Evolutionary conservation across 2,888 invertebrate genomes (phyloP), one percentile per base, ranked within the genome.

Genomic region (Lymantria monacha): DNA sequence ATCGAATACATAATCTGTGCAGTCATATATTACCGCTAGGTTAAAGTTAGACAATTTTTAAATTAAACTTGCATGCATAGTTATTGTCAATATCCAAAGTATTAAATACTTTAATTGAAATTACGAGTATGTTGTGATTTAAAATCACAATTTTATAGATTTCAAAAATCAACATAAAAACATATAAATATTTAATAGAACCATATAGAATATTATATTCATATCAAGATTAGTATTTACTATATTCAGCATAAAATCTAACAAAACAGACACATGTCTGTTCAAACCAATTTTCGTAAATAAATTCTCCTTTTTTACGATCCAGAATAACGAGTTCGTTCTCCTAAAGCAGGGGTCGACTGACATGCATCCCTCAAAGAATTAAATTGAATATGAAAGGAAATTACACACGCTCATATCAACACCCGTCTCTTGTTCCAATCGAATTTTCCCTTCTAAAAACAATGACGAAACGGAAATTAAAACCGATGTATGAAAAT

Each of bases 391-490:
- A 85, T 83, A 78, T 81, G 72, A 81, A 76, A 87, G 89, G 88
- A 89, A 89, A 88, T 89, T 84, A 87, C 81, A 76, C 73, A 78
- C 77, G 80, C 76, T 77, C 82, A 78, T 83, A 84, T 81, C 83
- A 81, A 76, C 74, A 78, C 74, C 64, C 75, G 76, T 72, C 79
- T 81, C 77, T 81, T 77, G 75, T 81, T 78, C 78, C 82, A 82
- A 87, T 85, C 83, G 84, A 85, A 84, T 83, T 79, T n/a, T 82
- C 80, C 76, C 80, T 41, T 79, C 74, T 77, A 80, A 89, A 88
- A 87, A 90, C 86, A 88, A 86, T 82, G 84, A 78, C 73, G 61
- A 68, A 80, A 74, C 89, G 89, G 89, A 90, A 88, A 89, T 89
- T 88, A 87, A n/a, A 88, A 77, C 74, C 77, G 72, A 85, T 82